Evolutionary conservation across 2,797 vertebrate species (phyloP).

Genomic region (Epinephelus awoara): DNA sequence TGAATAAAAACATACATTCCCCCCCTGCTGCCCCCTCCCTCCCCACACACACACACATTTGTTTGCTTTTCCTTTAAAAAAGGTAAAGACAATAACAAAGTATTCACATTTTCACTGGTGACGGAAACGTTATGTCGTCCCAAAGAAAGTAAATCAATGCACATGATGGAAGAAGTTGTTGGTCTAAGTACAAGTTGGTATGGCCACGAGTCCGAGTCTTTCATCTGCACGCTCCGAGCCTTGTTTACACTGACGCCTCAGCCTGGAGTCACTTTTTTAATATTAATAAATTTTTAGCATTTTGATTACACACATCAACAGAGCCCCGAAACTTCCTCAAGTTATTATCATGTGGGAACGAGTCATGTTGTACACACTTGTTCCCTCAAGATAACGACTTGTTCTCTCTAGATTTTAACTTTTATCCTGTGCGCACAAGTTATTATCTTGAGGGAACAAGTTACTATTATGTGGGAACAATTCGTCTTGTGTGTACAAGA

Average conservation of each 20-base stretch:
- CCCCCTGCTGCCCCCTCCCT: not conserved
- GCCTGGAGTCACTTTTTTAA: not conserved
- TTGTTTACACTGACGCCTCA: constrained; percentile 60
- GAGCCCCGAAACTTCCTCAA: no score
- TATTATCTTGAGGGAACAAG: no score
- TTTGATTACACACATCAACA: not conserved
- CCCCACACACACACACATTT: no score
- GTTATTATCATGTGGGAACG: no score
- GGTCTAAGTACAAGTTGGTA: constrained; percentile 51
- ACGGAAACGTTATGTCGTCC: constrained; percentile 44
- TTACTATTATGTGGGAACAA: no score
- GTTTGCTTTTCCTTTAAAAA: constrained; percentile 33
- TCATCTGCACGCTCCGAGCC: not conserved
- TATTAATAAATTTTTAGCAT: not conserved
- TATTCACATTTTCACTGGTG: constrained; percentile 67
- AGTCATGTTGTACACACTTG: no score
- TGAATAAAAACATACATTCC: constrained; percentile 8
- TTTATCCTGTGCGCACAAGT: no score
- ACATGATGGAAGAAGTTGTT: constrained; percentile 56
- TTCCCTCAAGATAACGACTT: no score
- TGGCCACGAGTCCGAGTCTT: constrained; percentile 38
- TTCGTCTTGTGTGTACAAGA: no score
- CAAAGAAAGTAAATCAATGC: constrained; percentile 58
- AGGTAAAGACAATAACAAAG: constrained; percentile 41
- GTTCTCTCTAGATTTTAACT: no score